Evolutionary conservation across 2,797 vertebrate genomes (phyloP).

Genomic region (Anniella stebbinsi): DNA sequence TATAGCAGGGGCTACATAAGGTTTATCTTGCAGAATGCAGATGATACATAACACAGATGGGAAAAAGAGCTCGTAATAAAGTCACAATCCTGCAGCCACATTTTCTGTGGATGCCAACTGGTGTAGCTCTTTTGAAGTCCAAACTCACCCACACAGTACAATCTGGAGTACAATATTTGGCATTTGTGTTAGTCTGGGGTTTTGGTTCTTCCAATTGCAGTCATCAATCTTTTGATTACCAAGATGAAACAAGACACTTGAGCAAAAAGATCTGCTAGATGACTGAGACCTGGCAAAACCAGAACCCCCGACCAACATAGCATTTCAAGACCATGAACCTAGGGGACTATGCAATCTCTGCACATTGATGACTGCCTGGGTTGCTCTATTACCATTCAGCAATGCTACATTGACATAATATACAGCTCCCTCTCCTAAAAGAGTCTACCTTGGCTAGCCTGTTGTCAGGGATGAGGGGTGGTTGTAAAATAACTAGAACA

Average conservation of each 20-base stretch:
- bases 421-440: neutral
- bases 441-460: neutral
- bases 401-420: neutral
- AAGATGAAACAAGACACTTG: too few species aligned
- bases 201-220: too few species aligned
- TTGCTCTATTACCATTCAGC: neutral
- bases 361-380: neutral
- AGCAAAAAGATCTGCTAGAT: too few species aligned
- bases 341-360: neutral
- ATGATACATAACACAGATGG: neutral
- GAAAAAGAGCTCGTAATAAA: neutral
- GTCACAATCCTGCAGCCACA: conserved; percentile 7
- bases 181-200: too few species aligned
- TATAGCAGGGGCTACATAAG: neutral
- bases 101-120: neutral
- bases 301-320: too few species aligned
- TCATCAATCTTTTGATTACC: too few species aligned
- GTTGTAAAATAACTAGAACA: neutral
- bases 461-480: neutral
- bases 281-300: too few species aligned
- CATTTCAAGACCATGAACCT: neutral
- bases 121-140: neutral
- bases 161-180: conserved; percentile 2
- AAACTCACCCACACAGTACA: conserved; percentile 5
- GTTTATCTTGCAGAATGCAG: neutral